Percentiles rank a stretch among this genome's conserved stretches.
These are phyloP conservation scores for Urocolius indicus DNA, from an alignment of 2,113 vertebrate genomes.

Conservation along the genomic window DNA sequence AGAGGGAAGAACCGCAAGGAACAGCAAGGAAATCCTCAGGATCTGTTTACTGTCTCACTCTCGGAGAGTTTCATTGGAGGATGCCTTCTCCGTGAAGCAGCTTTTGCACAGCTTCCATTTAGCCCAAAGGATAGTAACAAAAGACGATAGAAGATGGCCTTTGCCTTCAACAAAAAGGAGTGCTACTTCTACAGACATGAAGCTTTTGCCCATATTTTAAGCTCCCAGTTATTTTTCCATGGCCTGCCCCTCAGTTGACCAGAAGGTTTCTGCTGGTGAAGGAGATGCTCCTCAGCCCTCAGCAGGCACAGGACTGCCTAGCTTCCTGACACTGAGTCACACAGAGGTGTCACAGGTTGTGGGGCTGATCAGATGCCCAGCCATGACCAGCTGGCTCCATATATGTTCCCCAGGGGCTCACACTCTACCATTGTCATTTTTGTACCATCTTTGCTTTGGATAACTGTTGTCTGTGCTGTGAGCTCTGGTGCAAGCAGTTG, in stretches of 20 bases:
- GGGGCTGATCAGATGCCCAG: not conserved
- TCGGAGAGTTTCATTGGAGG: not conserved
- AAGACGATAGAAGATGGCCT: not conserved
- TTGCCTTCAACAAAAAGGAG: not conserved
- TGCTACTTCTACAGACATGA: not conserved
- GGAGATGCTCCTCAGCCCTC: not conserved
- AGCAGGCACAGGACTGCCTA: not conserved
- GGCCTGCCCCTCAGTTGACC: not conserved
- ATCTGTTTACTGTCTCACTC: not conserved
- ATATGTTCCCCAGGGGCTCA: accelerated
- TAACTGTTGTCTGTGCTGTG: not conserved
- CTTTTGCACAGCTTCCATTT: not conserved
- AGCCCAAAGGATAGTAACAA: not conserved
- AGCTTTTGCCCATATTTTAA: not conserved
- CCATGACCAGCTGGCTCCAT: not conserved
- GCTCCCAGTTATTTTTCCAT: not conserved
- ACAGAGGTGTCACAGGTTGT: not conserved
- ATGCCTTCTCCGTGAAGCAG: not conserved
- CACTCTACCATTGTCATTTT: not conserved
- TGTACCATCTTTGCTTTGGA: not conserved
- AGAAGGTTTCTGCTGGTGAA: not conserved
- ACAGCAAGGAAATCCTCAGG: not conserved
- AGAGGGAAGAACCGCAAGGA: not conserved
- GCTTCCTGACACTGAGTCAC: not conserved
- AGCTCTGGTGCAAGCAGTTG: not conserved